Base-by-base conservation (phyloP, 2,888 invertebrate genomes). In the Athalia circularis region DNA sequence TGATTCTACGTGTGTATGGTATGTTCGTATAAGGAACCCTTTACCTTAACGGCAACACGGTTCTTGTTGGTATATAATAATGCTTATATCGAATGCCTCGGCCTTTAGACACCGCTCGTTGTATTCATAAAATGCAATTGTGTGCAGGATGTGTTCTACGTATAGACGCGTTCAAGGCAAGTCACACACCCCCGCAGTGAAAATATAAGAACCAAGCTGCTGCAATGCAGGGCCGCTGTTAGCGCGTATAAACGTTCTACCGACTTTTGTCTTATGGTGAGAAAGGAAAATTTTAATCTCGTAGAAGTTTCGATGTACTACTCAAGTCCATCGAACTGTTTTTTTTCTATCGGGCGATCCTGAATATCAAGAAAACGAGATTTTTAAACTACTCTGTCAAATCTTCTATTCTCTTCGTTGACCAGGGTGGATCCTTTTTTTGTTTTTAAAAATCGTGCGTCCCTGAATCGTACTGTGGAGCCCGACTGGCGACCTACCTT, bases 401-500 rank as follows among this genome's bases (percentile, higher is more conserved):
- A 29, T 29, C 29, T 29, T 29, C 29, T 29, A 1, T 29, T 29
- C 2, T 29, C 29, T 29, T 29, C 29, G 2, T 29, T 29, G 29
- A 29, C 2, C 29, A 29, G 29, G 29, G 29, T 29, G 0, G 29
- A 29, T 29, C 29, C 29, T 29, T 29, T 29, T 29, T 29, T 29
- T 29, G 29, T 29, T 29, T 29, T 29, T 29, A 29, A 2, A 29
- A 29, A 29, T 29, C 29, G 6, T 72, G 72, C 72, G 72, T 72
- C 72, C 72, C 72, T 72, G 72, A n/a, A 72, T 9, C 57, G 54
- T 4, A n/a, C 52, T 59, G 72, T 13, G n/a, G 57, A 72, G 72
- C 72, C 72, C 57, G 72, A 72, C 72, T 57, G 72, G 72, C 72
- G 72, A 72, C 72, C 57, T 72, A 72, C 72, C 72, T 72, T 47